These are phyloP conservation scores for Oasisia sp. DNA, from an alignment of 2,888 invertebrate genomes.

Conservation along the genomic window DNA sequence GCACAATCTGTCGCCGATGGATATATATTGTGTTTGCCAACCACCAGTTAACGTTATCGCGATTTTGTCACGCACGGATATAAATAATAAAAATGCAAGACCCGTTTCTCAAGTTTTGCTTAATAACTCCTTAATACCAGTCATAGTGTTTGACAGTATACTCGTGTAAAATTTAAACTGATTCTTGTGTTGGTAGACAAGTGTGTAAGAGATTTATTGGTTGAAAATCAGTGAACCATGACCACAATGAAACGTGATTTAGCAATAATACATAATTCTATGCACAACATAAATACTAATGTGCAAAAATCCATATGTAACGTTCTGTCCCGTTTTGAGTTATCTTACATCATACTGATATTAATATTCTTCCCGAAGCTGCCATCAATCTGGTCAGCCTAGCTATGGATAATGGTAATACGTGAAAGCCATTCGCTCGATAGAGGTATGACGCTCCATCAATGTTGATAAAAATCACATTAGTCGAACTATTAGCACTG, in stretches of 20 bases:
- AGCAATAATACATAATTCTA: not conserved
- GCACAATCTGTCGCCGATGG: not conserved
- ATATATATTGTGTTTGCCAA: not conserved
- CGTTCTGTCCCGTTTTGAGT: not conserved
- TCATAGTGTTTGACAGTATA: not conserved
- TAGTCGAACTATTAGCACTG: too few species aligned
- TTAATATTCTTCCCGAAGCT: too few species aligned
- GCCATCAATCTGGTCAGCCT: too few species aligned
- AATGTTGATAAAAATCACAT: too few species aligned
- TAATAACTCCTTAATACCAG: not conserved
- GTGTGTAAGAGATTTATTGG: not conserved
- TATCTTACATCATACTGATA: too few species aligned
- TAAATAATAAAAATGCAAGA: not conserved
- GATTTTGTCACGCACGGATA: not conserved
- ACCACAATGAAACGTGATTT: not conserved
- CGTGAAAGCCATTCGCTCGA: too few species aligned
- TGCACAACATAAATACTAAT: not conserved
- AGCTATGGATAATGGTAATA: too few species aligned
- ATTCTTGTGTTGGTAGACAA: not conserved
- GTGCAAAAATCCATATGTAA: not conserved
- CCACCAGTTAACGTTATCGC: not conserved
- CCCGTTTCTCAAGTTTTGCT: not conserved
- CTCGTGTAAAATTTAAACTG: not conserved
- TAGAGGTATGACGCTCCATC: too few species aligned
- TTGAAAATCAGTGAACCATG: not conserved